Evolutionary conservation across 2,797 vertebrate species (phyloP), one percentile per base, ranked within the genome.

Genomic region (Pteropus rufus): DNA sequence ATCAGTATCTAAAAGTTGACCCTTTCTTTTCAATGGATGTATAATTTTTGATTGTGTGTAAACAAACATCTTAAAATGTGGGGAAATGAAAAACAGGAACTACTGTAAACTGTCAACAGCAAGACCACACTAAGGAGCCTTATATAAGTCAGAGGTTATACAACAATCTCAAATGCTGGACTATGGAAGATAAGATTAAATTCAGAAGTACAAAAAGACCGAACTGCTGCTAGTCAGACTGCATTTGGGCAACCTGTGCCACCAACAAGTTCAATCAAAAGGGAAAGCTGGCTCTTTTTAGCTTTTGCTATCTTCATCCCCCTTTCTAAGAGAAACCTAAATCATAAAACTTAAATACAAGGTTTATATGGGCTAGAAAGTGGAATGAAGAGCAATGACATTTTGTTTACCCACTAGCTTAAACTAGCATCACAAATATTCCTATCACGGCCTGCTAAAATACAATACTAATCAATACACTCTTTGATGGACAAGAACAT

Each of bases 291-390:
- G 60, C 29, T 72, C 4, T 41, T 81, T 67, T 83, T 69, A 75
- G 58, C 6, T 85, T 95, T 84, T 77, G 36, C 65, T 72, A 41
- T 46, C 65, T 60, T 81, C 2, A 5, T 56, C 2, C 31, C n/a
- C 21, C 18, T 49, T 92, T 89, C 67, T 64, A 81, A 80, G 69
- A 95, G 39, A 94, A 93, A 95, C 3, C 64, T 76, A 76, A 91
- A 91, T 79, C 34, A 54, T 67, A 95, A 89, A 65, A 89, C 26
- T 64, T 36, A 92, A 91, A 94, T 31, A 83, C 0, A 92, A 81
- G 21, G 26, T 67, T 82, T 62, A 39, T 39, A 2, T 41, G 26
- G 31, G n/a, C 23, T 86, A 92, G 46, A 81, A 88, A 90, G 34
- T 49, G 6, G 11, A 95, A 94, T 56, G 34, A 90, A 95, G 18